Conservation (phyloP, 1,140 invertebrate genomes). For the Mizuhopecten yessoensis region DNA sequence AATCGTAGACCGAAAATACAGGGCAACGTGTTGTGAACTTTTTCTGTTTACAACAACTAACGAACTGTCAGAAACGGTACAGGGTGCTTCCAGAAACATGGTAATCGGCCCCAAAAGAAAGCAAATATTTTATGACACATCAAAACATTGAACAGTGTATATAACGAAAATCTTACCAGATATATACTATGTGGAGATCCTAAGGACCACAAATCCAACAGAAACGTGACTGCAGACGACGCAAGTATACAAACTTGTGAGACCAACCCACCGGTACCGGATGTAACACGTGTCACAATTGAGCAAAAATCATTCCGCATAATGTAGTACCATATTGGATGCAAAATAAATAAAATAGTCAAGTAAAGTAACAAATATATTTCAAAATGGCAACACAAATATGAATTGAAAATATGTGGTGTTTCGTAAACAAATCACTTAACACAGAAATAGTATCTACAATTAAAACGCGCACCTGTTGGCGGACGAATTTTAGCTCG, state of each 20-base stretch:
- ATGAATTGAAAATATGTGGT: not conserved
- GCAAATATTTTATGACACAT: not conserved
- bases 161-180: not conserved
- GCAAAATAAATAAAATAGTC: not conserved
- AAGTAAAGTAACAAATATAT: not conserved
- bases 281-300: constrained; percentile 20
- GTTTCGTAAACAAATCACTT: not conserved
- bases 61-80: not conserved
- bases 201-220: not conserved
- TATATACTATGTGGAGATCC: not conserved
- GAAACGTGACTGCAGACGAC: constrained; percentile 14
- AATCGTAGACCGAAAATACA: no score
- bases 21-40: no score
- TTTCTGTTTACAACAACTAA: no score
- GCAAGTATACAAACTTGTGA: constrained; percentile 19
- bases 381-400: not conserved
- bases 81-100: not conserved
- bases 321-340: not conserved
- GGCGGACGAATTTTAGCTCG: not conserved
- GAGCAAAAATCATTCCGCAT: not conserved
- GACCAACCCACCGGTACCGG: constrained; percentile 21
- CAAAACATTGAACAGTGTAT: not conserved
- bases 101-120: not conserved
- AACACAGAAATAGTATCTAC: not conserved
- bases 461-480: constrained; percentile 3